Base-by-base conservation (phyloP, 2,113 vertebrate species). In the Cebidichthys violaceus region DNA sequence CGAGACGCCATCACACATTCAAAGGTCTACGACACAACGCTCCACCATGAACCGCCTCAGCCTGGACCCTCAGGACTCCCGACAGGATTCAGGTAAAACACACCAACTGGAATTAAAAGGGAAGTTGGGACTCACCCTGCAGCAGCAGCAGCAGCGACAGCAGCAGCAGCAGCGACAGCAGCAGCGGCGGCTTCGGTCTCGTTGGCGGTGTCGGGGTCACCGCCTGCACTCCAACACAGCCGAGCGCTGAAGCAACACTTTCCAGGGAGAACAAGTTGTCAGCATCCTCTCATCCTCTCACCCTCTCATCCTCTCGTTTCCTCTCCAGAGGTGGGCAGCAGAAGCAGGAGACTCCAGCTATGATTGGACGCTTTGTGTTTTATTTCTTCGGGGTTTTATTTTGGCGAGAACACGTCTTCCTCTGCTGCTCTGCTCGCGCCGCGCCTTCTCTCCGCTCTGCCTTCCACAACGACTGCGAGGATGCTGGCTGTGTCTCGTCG, bases 401-500 rank as follows among this genome's bases (percentile, higher is more conserved):
- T 85, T 69, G 70, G 47, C 8, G 45, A 55, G 45, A 45, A 65
- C 65, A 24, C 52, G 5, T 60, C 70, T 76, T 57, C 33, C 70
- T 80, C 75, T 62, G 68, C 66, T 35, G 68, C 62, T 82, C 60
- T n/a, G 52, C 69, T 81, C 13, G 31, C 33, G 57, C 81, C 79
- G 83, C 77, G 55, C 82, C 82, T 89, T 83, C 82, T 86, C 79
- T 57, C 70, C 79, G 52, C 79, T 81, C 83, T 81, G 64, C 75
- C 80, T 82, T 71, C 70, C 52, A 86, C 65, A 84, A 76, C 81
- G 79, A 84, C 77, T 79, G 84, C 0, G 86, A 80, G 78, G 84
- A 90, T 78, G 68, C 86, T 86, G 71, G 81, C 90, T 91, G 89
- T 89, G 88, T 90, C 89, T 88, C 85, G 83, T 92, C 55, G 50